Conservation (phyloP, 2,113 vertebrate species). For the Henicopernis longicauda region DNA sequence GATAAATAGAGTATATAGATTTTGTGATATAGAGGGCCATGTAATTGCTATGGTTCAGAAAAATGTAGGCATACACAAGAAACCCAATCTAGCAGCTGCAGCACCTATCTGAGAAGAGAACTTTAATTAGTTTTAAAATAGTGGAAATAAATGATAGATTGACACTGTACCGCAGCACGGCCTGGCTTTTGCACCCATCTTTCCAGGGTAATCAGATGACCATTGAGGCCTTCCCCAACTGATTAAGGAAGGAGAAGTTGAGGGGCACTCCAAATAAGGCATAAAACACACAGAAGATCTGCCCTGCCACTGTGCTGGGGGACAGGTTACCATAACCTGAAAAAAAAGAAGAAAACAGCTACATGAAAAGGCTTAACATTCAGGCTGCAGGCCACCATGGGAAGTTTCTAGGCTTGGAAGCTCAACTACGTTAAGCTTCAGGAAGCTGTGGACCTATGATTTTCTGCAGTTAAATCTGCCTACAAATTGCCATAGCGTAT, state of each 20-base stretch:
- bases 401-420: not conserved
- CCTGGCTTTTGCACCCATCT: constrained; percentile 77
- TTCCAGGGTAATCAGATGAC: constrained; percentile 76
- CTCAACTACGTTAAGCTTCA: not conserved
- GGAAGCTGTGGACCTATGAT: not conserved
- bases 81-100: not conserved
- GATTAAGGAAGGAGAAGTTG: constrained; percentile 88
- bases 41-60: not conserved
- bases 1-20: not conserved
- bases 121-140: not conserved
- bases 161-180: constrained; percentile 75
- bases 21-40: not conserved
- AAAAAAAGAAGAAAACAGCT: not conserved
- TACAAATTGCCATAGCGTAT: not conserved
- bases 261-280: constrained; percentile 88
- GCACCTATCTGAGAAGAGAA: not conserved
- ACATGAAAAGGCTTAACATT: not conserved
- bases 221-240: constrained; percentile 80
- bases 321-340: constrained; percentile 89
- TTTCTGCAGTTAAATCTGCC: not conserved
- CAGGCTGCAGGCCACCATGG: not conserved
- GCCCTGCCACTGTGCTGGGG: constrained; percentile 85
- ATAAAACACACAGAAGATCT: constrained; percentile 91
- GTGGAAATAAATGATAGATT: not conserved
- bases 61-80: not conserved